Conservation (phyloP, 2,113 vertebrate species). For the Tretioscincus oriximinensis region DNA sequence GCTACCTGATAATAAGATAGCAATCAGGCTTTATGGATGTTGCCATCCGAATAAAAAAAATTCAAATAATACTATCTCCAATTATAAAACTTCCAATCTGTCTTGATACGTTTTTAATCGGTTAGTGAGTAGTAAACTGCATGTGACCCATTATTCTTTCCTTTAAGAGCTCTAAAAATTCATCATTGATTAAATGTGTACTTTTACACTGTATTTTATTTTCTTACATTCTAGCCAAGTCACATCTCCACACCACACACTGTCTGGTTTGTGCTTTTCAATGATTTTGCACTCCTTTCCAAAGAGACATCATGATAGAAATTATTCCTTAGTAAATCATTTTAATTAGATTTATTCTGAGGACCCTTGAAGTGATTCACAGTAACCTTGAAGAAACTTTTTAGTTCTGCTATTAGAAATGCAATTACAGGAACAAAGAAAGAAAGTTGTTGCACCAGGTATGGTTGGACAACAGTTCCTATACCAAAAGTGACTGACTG, state of each 20-base stretch:
- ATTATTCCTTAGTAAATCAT: neutral
- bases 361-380: neutral
- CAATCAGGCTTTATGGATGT: no score
- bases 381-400: neutral
- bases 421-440: constrained; percentile 7
- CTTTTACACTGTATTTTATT: neutral
- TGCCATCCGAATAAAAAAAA: no score
- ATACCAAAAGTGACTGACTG: neutral
- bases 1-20: no score
- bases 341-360: constrained; percentile 30
- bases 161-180: constrained; percentile 6
- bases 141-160: neutral
- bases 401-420: constrained; percentile 1
- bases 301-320: neutral
- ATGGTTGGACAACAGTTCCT: neutral
- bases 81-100: no score
- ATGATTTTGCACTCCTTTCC: neutral
- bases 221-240: neutral
- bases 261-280: neutral
- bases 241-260: neutral
- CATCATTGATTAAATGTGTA: neutral
- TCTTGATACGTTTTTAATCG: no score
- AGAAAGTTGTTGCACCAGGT: neutral
- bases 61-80: no score
- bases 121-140: no score